These are phyloP conservation scores for Arctocebus calabarensis DNA, from an alignment of 2,797 vertebrate species.

Conservation along the genomic window DNA sequence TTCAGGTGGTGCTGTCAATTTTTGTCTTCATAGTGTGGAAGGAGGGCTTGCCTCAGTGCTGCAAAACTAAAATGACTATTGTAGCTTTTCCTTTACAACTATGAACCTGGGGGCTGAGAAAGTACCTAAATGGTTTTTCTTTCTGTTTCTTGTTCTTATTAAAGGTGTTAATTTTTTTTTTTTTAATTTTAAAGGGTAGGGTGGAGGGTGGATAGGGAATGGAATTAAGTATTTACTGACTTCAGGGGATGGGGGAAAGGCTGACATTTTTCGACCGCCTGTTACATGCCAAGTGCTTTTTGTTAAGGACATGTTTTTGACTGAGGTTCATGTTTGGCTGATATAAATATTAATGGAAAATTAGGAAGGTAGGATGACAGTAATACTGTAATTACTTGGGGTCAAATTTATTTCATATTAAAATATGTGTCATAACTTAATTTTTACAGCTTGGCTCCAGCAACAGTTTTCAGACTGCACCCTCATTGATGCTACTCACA, in stretches of 20 bases:
- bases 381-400: background rate
- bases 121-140: background rate
- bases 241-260: conserved; percentile 12
- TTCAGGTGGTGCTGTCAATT: conserved; percentile 66
- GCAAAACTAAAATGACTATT: conserved; percentile 60
- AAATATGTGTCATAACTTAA: conserved; percentile 18
- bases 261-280: background rate
- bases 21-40: conserved; percentile 75
- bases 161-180: background rate
- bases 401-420: background rate
- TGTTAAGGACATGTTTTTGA: conserved; percentile 51
- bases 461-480: background rate
- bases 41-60: conserved; percentile 68
- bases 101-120: background rate
- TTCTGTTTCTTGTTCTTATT: background rate
- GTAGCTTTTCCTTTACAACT: background rate
- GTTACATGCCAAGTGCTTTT: conserved; percentile 67
- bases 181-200: background rate
- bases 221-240: conserved; percentile 1
- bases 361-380: background rate
- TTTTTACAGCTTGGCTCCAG: conserved; percentile 13
- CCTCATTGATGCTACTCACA: conserved; percentile 96
- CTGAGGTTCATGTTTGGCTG: conserved; percentile 23
- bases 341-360: conserved; percentile 61
- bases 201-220: background rate